Base-by-base conservation (phyloP, 2,888 invertebrate genomes). In the Aleiodes testaceus region DNA sequence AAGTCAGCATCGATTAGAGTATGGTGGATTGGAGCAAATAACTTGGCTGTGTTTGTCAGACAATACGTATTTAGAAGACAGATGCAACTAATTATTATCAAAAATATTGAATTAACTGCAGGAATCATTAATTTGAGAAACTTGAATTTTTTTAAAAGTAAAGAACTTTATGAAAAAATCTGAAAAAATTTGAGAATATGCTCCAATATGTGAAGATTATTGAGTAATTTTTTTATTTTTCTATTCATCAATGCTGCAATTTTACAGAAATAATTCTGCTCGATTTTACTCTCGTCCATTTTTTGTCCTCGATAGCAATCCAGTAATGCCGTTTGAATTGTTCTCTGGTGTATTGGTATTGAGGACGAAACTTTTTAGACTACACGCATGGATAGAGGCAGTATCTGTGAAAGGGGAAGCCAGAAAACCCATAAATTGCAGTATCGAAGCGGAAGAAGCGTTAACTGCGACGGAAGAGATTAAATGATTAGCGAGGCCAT, bases 101-200 rank as follows among this genome's bases (percentile, higher is more conserved):
- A 42, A 64, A 65, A 26, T n/a, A 26, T 11, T 22, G 3, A 7
- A 70, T 64, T 55, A 55, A 36, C 61, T 52, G 59, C 67, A 63
- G 75, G 70, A 69, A 75, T 77, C 79, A 79, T 80, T 81, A 80
- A 81, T 81, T 81, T 36, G 80, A 80, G 80, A 26, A 81, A 80
- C 26, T 5, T 3, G 26, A 26, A 26, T 26, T 26, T 26, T 26
- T 26, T 26, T 26, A 3, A 26, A 5, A 26, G 26, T 26, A 5
- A 0, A 26, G 26, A 5, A 26, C 26, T 26, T 26, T 3, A 26
- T 26, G 26, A 26, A 26, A 2, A 26, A 26, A 2, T 26, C 26
- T 26, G 3, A 5, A 2, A 26, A 26, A 26, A 26, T 5, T 26
- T 26, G 26, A 26, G 26, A 5, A 26, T 5, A 26, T 26, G 1